Evolutionary conservation across 2,888 invertebrate species (phyloP).

Genomic region (Sarcophaga variegata): DNA sequence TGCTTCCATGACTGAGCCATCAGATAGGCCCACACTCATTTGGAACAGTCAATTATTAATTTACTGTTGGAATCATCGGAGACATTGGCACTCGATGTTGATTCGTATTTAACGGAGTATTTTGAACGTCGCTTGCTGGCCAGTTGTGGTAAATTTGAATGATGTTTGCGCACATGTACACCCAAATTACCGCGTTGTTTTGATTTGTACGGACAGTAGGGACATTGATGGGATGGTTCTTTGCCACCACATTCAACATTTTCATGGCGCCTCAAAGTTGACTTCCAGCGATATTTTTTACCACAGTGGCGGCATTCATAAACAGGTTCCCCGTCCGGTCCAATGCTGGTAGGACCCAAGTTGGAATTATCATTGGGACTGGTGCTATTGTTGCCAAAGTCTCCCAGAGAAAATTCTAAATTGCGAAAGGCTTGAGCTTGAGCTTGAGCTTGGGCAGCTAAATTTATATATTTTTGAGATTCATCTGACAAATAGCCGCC

Average conservation of each 20-base stretch:
- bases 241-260: constrained; percentile 92
- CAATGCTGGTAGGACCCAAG: constrained; percentile 85
- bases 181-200: constrained; percentile 91
- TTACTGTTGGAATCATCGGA: constrained; percentile 78
- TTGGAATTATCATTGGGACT: constrained; percentile 66
- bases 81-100: constrained; percentile 72
- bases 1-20: constrained; percentile 59
- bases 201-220: constrained; percentile 89
- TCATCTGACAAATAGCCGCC: constrained; percentile 75
- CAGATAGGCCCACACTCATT: constrained; percentile 71
- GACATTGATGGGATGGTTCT: constrained; percentile 90
- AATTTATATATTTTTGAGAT: constrained; percentile 75
- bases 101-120: constrained; percentile 76
- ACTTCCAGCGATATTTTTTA: constrained; percentile 92
- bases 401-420: constrained; percentile 78
- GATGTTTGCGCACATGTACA: constrained; percentile 90
- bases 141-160: constrained; percentile 81
- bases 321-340: constrained; percentile 77
- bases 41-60: constrained; percentile 77
- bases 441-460: constrained; percentile 76
- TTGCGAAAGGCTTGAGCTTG: constrained; percentile 73
- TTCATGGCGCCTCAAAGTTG: constrained; percentile 90
- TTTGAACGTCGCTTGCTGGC: constrained; percentile 79
- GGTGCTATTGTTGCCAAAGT: constrained; percentile 70
- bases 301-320: constrained; percentile 89